A percentile compares a stretch with the other conserved stretches of the same genome.
Evolutionary conservation across 2,888 invertebrate genomes (phyloP).

Genomic region (Ichneumon xanthorius): DNA sequence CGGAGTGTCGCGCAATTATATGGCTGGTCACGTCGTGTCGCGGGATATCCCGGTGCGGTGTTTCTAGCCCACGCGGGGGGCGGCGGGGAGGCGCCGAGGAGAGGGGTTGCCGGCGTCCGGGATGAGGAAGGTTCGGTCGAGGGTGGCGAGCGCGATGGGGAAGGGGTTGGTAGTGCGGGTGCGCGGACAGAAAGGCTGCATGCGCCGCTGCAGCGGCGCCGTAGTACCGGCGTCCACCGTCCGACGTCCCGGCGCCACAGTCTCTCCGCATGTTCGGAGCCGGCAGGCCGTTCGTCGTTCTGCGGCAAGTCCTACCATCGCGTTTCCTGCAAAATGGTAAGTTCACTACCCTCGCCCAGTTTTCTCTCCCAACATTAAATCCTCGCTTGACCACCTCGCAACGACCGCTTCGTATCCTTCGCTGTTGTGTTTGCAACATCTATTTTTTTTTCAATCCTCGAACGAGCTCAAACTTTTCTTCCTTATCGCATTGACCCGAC

Average conservation of each 20-base stretch:
- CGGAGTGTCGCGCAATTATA: slow-evolving; percentile 41
- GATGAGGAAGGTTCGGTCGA: slow-evolving; percentile 1
- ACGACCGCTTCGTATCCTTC: background rate
- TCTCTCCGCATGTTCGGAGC: slow-evolving; percentile 79
- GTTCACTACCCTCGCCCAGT: slow-evolving; percentile 63
- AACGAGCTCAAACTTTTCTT: background rate
- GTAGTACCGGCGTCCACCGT: slow-evolving; percentile 79
- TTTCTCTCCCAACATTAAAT: background rate
- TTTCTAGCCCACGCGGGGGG: slow-evolving; percentile 1
- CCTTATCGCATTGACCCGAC: background rate
- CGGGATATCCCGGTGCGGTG: slow-evolving; percentile 43
- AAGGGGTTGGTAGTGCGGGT: slow-evolving; percentile 75
- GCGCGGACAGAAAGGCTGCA: slow-evolving; percentile 77
- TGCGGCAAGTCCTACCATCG: slow-evolving; percentile 65
- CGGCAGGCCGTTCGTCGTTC: slow-evolving; percentile 73
- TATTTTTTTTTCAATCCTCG: background rate
- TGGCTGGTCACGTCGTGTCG: slow-evolving; percentile 48
- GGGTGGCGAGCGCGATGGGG: slow-evolving; percentile 25
- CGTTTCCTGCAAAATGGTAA: slow-evolving; percentile 79
- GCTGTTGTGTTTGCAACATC: background rate
- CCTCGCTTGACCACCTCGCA: background rate
- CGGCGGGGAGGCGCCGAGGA: background rate
- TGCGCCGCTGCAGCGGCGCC: slow-evolving; percentile 79
- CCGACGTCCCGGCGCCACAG: slow-evolving; percentile 78
- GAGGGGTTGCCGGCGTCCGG: slow-evolving; percentile 16